Evolutionary conservation across 2,888 invertebrate species (phyloP), one percentile per base, ranked within the genome.

Genomic region (Listrodromus nycthemerus): DNA sequence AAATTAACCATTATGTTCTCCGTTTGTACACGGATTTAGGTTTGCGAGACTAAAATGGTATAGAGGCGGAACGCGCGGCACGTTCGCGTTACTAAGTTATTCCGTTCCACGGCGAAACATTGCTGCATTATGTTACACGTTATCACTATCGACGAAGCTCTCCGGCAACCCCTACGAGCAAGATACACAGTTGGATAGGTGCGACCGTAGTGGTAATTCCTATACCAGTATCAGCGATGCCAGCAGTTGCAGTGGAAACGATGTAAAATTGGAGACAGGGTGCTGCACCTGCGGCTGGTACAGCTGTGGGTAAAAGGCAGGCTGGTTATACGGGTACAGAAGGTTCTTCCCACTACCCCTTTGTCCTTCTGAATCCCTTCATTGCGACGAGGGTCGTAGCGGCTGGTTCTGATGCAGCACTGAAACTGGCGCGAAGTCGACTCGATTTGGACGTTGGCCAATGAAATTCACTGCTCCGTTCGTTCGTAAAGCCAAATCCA

Each of bases 401-500:
- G 45, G 45, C 48, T 67, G 41, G 45, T 48, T 74, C 33, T 58
- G 52, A 30, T 21, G 76, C 65, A 66, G 21, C 67, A 66, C 58
- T 69, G 82, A 37, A 69, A 70, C 80, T 73, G 83, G 67, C 63
- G 67, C 58, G 52, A 71, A 83, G 71, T 52, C 61, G 1, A 41
- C 66, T 71, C 75, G 52, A 50, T 30, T 83, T 83, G 80, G 80
- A 67, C 52, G 61, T 63, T 77, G n/a, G 83, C 80, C 83, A 83
- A 83, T 61, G 58, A 73, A 80, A 80, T 77, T 67, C 50, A 69
- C 30, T 24, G 66, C 13, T 80, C 70, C 61, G 73, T 52, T 37
- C 67, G 55, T 50, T 48, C 45, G 66, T 27, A 16, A 19, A 27
- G 24, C 67, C 71, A 37, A 58, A 58, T 16, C 55, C 41, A 21